phyloP scores from a whole-genome alignment of 2,113 vertebrate species.

The Megalops atlanticus region DNA sequence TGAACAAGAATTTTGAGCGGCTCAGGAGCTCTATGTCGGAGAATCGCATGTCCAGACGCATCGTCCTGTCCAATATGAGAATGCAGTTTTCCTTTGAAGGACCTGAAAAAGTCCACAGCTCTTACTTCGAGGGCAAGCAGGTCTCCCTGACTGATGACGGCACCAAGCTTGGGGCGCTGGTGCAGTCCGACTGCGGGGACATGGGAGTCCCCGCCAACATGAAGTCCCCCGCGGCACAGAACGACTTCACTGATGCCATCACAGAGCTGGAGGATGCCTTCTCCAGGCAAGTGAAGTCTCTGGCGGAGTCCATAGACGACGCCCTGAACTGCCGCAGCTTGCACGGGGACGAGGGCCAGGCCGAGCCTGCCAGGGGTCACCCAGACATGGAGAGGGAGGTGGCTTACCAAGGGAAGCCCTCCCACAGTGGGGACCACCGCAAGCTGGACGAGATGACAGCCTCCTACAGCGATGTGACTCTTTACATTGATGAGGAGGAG shows the following conservation, averaged over 20 bases:
- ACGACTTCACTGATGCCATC: slow-evolving; percentile 89
- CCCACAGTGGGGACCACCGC: slow-evolving; percentile 73
- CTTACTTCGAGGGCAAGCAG: slow-evolving; percentile 94
- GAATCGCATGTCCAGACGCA: slow-evolving; percentile 95
- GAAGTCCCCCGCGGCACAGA: slow-evolving; percentile 78
- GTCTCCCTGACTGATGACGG: slow-evolving; percentile 86
- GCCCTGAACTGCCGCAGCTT: slow-evolving; percentile 92
- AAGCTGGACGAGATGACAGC: slow-evolving; percentile 93
- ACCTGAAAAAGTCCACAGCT: slow-evolving; percentile 95
- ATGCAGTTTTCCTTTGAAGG: slow-evolving; percentile 99
- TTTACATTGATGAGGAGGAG: slow-evolving; percentile 97
- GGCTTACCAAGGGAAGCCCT: slow-evolving; percentile 68
- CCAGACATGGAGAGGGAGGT: slow-evolving; percentile 74
- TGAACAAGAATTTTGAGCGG: slow-evolving; percentile 98
- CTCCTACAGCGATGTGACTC: slow-evolving; percentile 92
- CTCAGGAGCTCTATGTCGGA: slow-evolving; percentile 98
- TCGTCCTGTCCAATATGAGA: slow-evolving; percentile 98
- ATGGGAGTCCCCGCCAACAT: slow-evolving; percentile 70
- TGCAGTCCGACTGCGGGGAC: slow-evolving; percentile 78
- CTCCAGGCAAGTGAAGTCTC: slow-evolving; percentile 93
- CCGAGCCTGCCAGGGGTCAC: slow-evolving; percentile 65
- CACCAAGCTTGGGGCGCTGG: slow-evolving; percentile 77
- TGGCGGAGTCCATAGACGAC: slow-evolving; percentile 95
- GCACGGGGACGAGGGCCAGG: slow-evolving; percentile 79
- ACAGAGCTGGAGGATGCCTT: slow-evolving; percentile 96